Base-by-base conservation (phyloP, 2,888 invertebrate genomes). In the Quadriops clusia region DNA sequence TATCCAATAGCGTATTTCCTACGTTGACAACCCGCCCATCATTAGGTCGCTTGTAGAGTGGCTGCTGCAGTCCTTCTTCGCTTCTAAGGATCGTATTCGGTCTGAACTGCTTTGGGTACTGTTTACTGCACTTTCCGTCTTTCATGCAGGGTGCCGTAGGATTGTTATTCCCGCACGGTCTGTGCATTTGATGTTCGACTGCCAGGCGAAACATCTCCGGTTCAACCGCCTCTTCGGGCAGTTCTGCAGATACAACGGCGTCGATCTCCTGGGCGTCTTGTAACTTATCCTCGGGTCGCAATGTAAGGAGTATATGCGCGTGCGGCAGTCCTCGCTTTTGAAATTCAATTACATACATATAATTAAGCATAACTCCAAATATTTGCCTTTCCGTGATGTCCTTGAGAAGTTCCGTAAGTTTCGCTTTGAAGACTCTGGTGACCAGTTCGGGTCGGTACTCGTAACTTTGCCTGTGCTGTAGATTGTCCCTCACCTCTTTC, bases 31-130 rank as follows among this genome's bases (percentile, higher is more conserved):
- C 9, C 11, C 22, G 22, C 5, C 22, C 22, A 11, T 22, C 22
- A 7, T 22, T 5, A 9, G 22, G 22, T 7, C 22, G 4, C 22
- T 22, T 22, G 7, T 22, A 22, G 5, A 5, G 4, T 7, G 22
- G 22, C 7, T 22, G 22, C 11, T 22, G 22, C 11, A 22, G n/a
- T n/a, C n/a, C n/a, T n/a, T n/a, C n/a, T n/a, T n/a, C n/a, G n/a
- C n/a, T n/a, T n/a, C n/a, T n/a, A n/a, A n/a, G n/a, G n/a, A n/a
- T n/a, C n/a, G n/a, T n/a, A n/a, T n/a, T n/a, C n/a, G n/a, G n/a
- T n/a, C n/a, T n/a, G n/a, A n/a, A n/a, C n/a, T n/a, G 4, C 41
- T 50, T 51, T 5, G 51, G 50, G 35, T 40, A 51, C 23, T 42
- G 33, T 38, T 53, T 52, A 3, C 42, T 35, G 22, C 47, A 50